Evolutionary conservation across 92 coral and sea anemone genomes (phyloP), one percentile per base, ranked within the genome.

Genomic region (Palythoa caribaeorum): DNA sequence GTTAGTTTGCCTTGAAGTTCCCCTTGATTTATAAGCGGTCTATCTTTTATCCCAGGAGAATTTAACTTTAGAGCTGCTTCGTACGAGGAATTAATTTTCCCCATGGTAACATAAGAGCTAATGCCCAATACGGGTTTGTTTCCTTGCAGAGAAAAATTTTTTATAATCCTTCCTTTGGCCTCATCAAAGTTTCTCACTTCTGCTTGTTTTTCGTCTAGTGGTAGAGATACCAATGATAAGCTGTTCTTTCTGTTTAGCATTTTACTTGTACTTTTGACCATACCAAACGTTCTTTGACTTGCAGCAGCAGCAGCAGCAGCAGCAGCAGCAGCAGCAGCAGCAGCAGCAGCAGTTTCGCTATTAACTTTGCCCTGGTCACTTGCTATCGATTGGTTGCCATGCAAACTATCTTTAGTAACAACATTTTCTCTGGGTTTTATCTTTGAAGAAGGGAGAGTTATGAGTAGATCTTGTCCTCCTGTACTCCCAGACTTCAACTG

Each of bases 1-100:
- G 48, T 17, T 47, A 81, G 16, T 68, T 66, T 81, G 1, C 75
- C 86, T 70, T 81, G 86, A 15, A 81, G 63, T 2, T 81, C 86
- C 19, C 10, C 86, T 63, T 63, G 44, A n/a, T 17, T 12, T 19
- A 37, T 35, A 47, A 47, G 2, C 59, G 74, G 60, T 9, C 19
- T 51, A 13, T 1, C 39, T 48, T 51, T 50, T 14, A 21, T 2
- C 35, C 63, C 51, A 5, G 44, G 12, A 55, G 83, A 44, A 10
- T 15, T 68, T 19, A 20, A 9, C 5, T 81, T 68, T 51, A 52
- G 38, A 20, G 86, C 86, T 40, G 62, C 76, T 28, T 66, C 76
- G n/a, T 81, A 65, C 2, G 76, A 81, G 9, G 86, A 66, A 52
- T 81, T 81, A 47, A 81, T 81, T 65, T 81, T 81, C 28, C 86